Percentiles rank a stretch among this genome's conserved stretches.
Evolutionary conservation across 2,888 invertebrate species (phyloP).

Genomic region (Agonopterix heracliana): DNA sequence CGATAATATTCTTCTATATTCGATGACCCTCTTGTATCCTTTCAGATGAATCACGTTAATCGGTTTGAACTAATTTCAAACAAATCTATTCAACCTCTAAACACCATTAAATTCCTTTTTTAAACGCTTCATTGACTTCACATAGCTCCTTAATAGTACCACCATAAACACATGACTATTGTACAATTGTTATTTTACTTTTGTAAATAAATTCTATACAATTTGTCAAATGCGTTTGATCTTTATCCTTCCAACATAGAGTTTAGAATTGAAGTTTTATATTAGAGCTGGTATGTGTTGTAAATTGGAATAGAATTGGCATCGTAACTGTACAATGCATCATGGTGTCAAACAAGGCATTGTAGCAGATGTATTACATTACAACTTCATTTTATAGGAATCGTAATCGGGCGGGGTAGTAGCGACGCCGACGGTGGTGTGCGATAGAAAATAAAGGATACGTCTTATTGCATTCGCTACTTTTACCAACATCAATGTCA

Average conservation of each 20-base stretch:
- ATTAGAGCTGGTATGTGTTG: conserved; percentile 17
- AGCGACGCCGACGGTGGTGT: conserved; percentile 15
- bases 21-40: too few relatives aligned
- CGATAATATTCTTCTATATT: too few relatives aligned
- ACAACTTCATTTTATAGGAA: conserved; percentile 66
- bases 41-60: too few relatives aligned
- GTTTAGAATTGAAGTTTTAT: not conserved
- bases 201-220: conserved; percentile 29
- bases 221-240: too few relatives aligned
- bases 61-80: too few relatives aligned
- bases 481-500: too few relatives aligned
- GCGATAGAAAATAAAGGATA: conserved; percentile 28
- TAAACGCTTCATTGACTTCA: conserved; percentile 38
- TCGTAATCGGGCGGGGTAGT: conserved; percentile 52
- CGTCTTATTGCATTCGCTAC: not conserved
- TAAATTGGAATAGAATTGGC: conserved; percentile 47
- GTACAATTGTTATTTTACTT: conserved; percentile 28
- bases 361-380: conserved; percentile 71
- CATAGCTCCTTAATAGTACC: conserved; percentile 23
- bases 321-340: conserved; percentile 37
- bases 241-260: not conserved
- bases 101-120: conserved; percentile 28
- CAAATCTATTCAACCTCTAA: conserved; percentile 9
- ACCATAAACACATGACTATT: conserved; percentile 51
- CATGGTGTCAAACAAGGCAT: conserved; percentile 56